Evolutionary conservation across 2,797 vertebrate genomes (phyloP), one percentile per base, ranked within the genome.

Genomic region (Choloepus didactylus): DNA sequence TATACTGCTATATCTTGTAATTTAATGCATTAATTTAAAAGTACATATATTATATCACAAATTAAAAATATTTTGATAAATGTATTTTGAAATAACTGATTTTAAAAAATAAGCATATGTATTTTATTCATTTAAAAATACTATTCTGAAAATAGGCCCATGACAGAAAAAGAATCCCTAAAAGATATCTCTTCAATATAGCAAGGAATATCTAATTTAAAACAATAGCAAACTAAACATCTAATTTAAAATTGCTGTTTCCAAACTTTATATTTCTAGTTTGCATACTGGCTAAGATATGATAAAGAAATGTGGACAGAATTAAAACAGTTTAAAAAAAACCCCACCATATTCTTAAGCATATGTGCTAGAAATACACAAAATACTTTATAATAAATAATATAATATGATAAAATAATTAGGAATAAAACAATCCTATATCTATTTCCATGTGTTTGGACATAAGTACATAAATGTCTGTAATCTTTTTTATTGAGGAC

Each of bases 61-160:
- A 77, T 46, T 64, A 60, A 2, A 77, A 90, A 54, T 80, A 59
- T 87, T 89, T 96, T 83, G 44, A 94, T 77, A 73, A 87, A n/a
- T 84, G 6, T 46, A 51, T 92, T 90, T 70, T 16, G 92, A 93
- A 92, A 82, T 79, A 89, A 95, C 79, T 25, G 18, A 59, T 91
- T 93, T 93, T 54, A 35, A 73, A 69, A 11, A 69, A 51, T n/a
- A 54, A 54, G 15, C 19, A 41, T 25, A 44, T 79, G 8, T 44
- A 83, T 59, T 69, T 49, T 82, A 73, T 77, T 0, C 12, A 76
- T 75, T 80, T 83, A 64, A 87, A 93, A 94, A 31, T 12, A 16
- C 49, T 54, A 41, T 85, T 93, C 11, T 73, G 35, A 69, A 79
- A 88, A n/a, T 19, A 4, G 27, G 11, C 6, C 14, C 27, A n/a